Evolutionary conservation across 2,113 vertebrate species (phyloP), one percentile per base, ranked within the genome.

Genomic region (Carassius gibelio): DNA sequence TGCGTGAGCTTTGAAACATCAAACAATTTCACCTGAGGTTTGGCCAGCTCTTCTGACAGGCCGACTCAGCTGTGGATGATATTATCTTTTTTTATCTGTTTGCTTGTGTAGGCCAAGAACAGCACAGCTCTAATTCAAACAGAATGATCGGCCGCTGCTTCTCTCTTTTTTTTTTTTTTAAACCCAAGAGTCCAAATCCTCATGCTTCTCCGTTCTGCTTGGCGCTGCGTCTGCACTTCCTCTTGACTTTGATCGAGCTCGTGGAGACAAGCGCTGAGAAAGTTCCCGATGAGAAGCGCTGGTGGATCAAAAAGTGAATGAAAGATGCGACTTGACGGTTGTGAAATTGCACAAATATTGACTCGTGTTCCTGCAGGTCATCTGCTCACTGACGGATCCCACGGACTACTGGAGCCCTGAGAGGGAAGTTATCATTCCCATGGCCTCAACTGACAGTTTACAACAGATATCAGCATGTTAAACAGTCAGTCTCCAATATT

Each of bases 21-120:
- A 86, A 61, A 72, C 50, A 36, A 59, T 79, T 85, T 82, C 55
- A 62, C 83, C 71, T 48, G 80, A 83, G 77, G 72, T 86, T 87
- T 88, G 84, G 84, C 82, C 57, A 3, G 26, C 36, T 48, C 81
- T 85, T 86, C 86, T 76, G 50, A 89, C 55, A 76, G 50, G 50
- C 76, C 52, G 64, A 66, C 81, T 85, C 26, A 50, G 75, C 79
- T 84, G 87, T 81, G 85, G 82, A 69, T 66, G 69, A 83, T 85
- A 75, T 87, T 89, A 85, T 87, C 81, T 83, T 89, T 83, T 89
- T 87, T 78, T 78, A 85, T 85, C 86, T 81, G 81, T 79, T 86
- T 71, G 57, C 57, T 68, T 26, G 36, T 1, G n/a, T n/a, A 34
- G 59, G 81, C 84, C 86, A 83, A 83, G 75, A 69, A 81, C 80